phyloP scores from a whole-genome alignment of 2,113 vertebrate genomes.

The Lepisosteus oculatus region DNA sequence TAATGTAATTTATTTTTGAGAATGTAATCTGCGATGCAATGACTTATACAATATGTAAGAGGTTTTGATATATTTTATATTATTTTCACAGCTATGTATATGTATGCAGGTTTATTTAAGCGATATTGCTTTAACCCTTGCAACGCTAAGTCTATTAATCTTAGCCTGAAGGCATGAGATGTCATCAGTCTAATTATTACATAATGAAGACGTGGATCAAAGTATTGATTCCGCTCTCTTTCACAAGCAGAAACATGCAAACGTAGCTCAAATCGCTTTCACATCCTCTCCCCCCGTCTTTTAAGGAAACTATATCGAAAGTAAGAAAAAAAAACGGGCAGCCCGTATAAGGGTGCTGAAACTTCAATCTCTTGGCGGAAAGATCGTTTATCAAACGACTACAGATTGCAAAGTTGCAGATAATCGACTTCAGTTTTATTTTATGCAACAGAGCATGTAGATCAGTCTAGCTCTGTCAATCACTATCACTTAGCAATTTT shows the following conservation, averaged over 20 bases:
- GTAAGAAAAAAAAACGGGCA: too few species aligned
- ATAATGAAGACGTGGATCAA: conserved; percentile 12
- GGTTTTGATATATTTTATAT: too few species aligned
- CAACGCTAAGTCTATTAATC: background rate
- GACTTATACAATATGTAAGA: conserved; percentile 1
- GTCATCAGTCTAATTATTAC: background rate
- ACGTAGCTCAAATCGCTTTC: background rate
- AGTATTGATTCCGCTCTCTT: background rate
- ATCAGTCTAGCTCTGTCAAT: too few species aligned
- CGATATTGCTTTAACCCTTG: background rate
- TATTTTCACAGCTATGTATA: background rate
- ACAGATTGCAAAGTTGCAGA: too few species aligned
- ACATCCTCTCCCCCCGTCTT: background rate
- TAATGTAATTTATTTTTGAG: background rate
- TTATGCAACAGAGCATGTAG: too few species aligned
- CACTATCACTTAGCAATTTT: too few species aligned
- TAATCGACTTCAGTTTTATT: too few species aligned
- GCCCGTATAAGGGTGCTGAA: too few species aligned
- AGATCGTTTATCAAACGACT: too few species aligned
- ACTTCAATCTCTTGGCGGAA: too few species aligned
- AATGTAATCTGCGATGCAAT: background rate
- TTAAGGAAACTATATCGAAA: background rate
- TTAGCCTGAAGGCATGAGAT: background rate
- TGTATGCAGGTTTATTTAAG: background rate
- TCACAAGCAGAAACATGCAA: background rate